These are phyloP conservation scores for Cygnus olor DNA, from an alignment of 2,797 vertebrate genomes.

Conservation along the genomic window DNA sequence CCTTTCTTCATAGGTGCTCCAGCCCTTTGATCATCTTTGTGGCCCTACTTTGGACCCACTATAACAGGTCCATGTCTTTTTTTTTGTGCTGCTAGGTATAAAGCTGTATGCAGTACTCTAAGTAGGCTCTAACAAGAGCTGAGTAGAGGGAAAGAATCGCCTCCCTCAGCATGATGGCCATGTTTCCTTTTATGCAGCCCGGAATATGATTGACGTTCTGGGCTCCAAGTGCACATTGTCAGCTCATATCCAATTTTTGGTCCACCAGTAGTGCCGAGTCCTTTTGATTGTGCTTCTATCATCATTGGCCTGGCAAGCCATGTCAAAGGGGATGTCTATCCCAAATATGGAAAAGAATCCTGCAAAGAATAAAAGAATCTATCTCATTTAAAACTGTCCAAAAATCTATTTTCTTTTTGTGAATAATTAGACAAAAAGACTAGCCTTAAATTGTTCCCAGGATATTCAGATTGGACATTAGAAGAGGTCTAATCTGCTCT, in stretches of 20 bases:
- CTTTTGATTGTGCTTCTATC: not conserved
- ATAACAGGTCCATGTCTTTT: not conserved
- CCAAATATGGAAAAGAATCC: not conserved
- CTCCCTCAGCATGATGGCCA: not conserved
- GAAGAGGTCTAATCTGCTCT: not conserved
- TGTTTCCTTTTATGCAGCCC: not conserved
- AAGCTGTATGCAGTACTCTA: not conserved
- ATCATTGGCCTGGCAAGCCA: not conserved
- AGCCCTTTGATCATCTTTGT: not conserved
- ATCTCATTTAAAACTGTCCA: not conserved
- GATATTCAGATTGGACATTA: not conserved
- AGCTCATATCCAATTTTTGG: not conserved
- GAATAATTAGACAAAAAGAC: not conserved
- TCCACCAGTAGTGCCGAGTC: not conserved
- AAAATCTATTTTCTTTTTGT: not conserved
- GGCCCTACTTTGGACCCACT: not conserved
- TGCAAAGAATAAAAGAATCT: not conserved
- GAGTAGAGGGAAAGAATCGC: not conserved
- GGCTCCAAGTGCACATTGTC: not conserved
- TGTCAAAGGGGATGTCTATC: not conserved
- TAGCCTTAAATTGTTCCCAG: not conserved
- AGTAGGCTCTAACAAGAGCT: not conserved
- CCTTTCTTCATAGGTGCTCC: not conserved
- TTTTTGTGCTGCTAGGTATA: not conserved
- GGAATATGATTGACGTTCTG: not conserved